A percentile compares a stretch with the other conserved stretches of the same genome.
These are phyloP conservation scores for Cetonia aurata DNA, from an alignment of 2,888 invertebrate species.

Conservation along the genomic window DNA sequence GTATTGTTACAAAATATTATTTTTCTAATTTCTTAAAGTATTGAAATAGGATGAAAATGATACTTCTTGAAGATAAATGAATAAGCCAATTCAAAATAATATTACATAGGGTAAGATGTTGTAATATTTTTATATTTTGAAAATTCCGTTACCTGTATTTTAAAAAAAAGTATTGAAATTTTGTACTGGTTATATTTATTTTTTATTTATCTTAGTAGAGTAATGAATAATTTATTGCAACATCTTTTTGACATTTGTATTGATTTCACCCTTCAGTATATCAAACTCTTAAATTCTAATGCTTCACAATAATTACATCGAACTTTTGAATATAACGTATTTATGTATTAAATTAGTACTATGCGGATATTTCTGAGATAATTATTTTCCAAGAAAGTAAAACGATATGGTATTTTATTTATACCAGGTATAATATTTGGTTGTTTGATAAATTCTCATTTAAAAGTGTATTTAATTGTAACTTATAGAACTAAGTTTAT, in stretches of 20 bases:
- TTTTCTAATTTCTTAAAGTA: conserved; percentile 19
- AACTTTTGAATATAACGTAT: too few relatives aligned
- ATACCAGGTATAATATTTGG: conserved; percentile 10
- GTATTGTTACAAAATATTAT: conserved; percentile 28
- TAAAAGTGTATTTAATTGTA: conserved; percentile 26
- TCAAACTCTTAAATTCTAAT: too few relatives aligned
- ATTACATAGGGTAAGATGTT: neutral
- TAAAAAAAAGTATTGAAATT: conserved; percentile 1
- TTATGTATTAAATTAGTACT: too few relatives aligned
- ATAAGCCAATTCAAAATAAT: neutral
- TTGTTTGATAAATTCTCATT: conserved; percentile 30
- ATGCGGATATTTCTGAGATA: too few relatives aligned
- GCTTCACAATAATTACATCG: too few relatives aligned
- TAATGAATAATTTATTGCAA: too few relatives aligned
- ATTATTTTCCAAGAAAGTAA: neutral
- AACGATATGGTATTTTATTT: conserved; percentile 17
- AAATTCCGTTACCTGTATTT: too few relatives aligned
- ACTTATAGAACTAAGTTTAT: conserved; percentile 37
- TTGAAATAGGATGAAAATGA: neutral
- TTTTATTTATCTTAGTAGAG: too few relatives aligned
- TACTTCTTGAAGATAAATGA: too few relatives aligned
- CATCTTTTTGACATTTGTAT: too few relatives aligned
- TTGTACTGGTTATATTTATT: neutral
- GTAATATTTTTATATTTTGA: too few relatives aligned
- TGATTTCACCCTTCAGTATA: too few relatives aligned